Evolutionary conservation across 2,113 vertebrate genomes (phyloP).

Genomic region (Paramisgurnus dabryanus): DNA sequence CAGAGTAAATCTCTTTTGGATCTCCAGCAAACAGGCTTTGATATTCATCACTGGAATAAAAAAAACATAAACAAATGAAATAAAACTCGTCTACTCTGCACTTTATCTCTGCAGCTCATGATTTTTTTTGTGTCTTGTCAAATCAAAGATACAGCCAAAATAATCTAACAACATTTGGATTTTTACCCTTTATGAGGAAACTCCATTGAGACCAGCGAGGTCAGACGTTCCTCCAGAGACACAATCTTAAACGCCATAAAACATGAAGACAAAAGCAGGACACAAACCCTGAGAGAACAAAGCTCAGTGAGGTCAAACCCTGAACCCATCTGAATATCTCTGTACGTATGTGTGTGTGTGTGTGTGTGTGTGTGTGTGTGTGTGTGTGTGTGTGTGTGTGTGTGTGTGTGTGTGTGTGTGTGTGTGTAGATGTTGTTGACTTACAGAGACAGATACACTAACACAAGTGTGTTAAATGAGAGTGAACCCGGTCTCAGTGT

Average conservation of each 20-base stretch:
- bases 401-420: neutral
- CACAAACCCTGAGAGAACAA: conserved; percentile 77
- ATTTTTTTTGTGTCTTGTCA: too few relatives aligned
- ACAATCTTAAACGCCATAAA: conserved; percentile 89
- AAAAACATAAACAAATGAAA: too few relatives aligned
- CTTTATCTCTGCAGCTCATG: too few relatives aligned
- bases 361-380: neutral
- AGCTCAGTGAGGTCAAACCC: neutral
- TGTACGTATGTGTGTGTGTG: neutral
- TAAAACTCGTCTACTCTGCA: too few relatives aligned
- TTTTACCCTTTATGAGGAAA: conserved; percentile 79
- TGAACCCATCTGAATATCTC: neutral
- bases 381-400: neutral
- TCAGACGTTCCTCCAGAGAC: conserved; percentile 82
- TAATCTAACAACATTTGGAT: neutral
- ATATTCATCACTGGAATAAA: conserved; percentile 46
- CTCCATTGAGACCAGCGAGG: conserved; percentile 76
- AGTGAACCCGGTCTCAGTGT: conserved; percentile 69
- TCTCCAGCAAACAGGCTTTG: conserved; percentile 48
- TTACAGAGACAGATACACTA: conserved; percentile 88
- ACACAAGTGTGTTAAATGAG: conserved; percentile 79
- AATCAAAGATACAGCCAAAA: too few relatives aligned
- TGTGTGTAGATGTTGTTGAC: conserved; percentile 57
- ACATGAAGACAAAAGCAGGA: conserved; percentile 86
- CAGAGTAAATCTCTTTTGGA: conserved; percentile 81